Evolutionary conservation across 2,888 invertebrate genomes (phyloP), one percentile per base, ranked within the genome.

Genomic region (Drosophila trichaetosa): DNA sequence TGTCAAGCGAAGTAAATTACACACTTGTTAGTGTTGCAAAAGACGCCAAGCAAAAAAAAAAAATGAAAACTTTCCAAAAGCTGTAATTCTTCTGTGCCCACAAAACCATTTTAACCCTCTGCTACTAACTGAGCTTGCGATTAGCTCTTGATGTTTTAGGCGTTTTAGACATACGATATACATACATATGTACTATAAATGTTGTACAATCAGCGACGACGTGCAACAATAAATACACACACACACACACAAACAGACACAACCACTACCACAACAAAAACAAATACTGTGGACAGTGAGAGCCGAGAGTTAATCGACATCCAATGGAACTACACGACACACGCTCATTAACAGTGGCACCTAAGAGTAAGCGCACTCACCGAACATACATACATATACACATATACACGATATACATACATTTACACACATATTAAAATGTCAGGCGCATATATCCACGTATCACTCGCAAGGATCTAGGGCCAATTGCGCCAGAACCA

Each of bases 151-250:
- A 83, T 84, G 84, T 87, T 87, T 81, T 78, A 74, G 88, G 85
- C 86, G 69, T 82, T 82, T 86, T 76, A 88, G 86, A 83, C 72
- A 79, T 89, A 80, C 78, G 76, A 76, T 68, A 67, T 18, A 80
- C 46, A 67, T 80, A 73, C 46, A 76, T 68, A 70, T 70, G 73
- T 76, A 88, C 83, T 85, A 72, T 80, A 81, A 84, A 81, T 90
- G 86, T 86, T 86, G 86, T 86, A 89, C 90, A 86, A 86, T 82
- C 90, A 90, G 88, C 86, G 90, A 89, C 80, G 88, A 87, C 76
- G 89, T 90, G 90, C 89, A 87, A 86, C 89, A 85, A 85, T 85
- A 83, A 89, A 69, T 10, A 68, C 69, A 46, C 46, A 57, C 36
- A 73, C 51, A 34, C 33, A 63, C 61, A 52, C 38, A 54, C 40